Conservation (phyloP, 2,888 invertebrate species). For the Coecobrya sp. region DNA sequence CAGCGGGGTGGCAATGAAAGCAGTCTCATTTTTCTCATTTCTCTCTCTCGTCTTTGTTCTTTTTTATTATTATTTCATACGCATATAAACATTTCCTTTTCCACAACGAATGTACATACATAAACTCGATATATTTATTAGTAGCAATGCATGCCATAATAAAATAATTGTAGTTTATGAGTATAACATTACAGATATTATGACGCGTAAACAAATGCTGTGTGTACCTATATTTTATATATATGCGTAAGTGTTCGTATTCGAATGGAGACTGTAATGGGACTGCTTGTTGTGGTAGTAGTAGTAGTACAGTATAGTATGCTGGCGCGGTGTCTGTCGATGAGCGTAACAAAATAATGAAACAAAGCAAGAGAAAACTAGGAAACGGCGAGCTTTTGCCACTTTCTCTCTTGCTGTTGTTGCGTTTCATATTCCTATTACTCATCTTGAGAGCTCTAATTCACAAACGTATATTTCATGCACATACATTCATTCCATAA, state of each 20-base stretch:
- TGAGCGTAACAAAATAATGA: slow-evolving; percentile 37
- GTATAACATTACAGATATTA: slow-evolving; percentile 19
- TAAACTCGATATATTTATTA: slow-evolving; percentile 15
- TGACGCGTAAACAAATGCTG: slow-evolving; percentile 16
- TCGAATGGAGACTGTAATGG: not conserved
- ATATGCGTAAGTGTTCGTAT: not conserved
- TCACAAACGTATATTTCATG: slow-evolving; percentile 62
- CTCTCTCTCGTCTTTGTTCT: slow-evolving; percentile 29
- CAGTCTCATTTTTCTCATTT: slow-evolving; percentile 42
- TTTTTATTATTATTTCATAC: slow-evolving; percentile 30
- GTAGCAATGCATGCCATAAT: slow-evolving; percentile 31
- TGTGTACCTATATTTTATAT: too few species aligned
- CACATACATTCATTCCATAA: slow-evolving; percentile 20
- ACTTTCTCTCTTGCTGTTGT: slow-evolving; percentile 47
- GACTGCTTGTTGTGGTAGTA: not conserved
- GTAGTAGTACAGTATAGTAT: not conserved
- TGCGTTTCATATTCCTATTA: slow-evolving; percentile 72
- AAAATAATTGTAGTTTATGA: slow-evolving; percentile 60
- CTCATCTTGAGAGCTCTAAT: slow-evolving; percentile 72
- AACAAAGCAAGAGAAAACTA: slow-evolving; percentile 41
- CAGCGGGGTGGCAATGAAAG: slow-evolving; percentile 50
- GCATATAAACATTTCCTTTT: not conserved
- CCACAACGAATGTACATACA: not conserved
- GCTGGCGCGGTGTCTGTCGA: slow-evolving; percentile 28
- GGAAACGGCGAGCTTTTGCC: not conserved